A percentile compares a stretch with the other conserved stretches of the same genome.
Evolutionary conservation across 2,888 invertebrate species (phyloP).

Genomic region (Meiosimyza decipiens): DNA sequence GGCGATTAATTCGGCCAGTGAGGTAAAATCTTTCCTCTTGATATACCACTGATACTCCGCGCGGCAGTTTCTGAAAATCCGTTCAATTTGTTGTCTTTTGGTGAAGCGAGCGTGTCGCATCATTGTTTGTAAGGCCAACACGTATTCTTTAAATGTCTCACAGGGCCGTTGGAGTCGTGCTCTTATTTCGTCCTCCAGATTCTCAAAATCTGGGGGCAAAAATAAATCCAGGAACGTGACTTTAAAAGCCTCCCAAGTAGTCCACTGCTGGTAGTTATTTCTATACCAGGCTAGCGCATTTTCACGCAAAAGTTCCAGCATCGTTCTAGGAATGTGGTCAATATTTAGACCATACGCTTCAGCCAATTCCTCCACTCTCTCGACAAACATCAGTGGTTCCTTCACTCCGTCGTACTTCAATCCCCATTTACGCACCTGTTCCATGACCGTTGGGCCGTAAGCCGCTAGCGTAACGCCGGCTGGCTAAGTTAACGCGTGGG

Average conservation of each 20-base stretch:
- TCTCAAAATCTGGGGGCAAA: conserved; percentile 2
- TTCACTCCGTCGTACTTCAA: neutral
- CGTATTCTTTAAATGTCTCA: conserved; percentile 17
- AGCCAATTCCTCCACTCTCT: neutral
- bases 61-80: no score
- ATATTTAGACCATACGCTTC: neutral
- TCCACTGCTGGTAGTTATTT: neutral
- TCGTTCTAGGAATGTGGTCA: neutral
- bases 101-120: no score
- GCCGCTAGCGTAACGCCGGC: no score
- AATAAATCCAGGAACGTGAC: neutral
- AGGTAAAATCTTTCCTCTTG: no score
- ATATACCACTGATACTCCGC: no score
- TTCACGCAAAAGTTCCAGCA: neutral
- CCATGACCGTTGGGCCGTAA: neutral
- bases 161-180: neutral
- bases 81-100: no score
- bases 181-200: conserved; percentile 25
- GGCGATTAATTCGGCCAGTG: no score
- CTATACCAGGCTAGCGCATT: neutral
- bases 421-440: neutral
- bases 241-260: neutral
- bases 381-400: neutral
- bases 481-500: no score
- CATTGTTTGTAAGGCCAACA: neutral